A percentile compares a stretch with the other conserved stretches of the same genome.
These are phyloP conservation scores for Menura novaehollandiae DNA, from an alignment of 2,113 vertebrate genomes.

Conservation along the genomic window DNA sequence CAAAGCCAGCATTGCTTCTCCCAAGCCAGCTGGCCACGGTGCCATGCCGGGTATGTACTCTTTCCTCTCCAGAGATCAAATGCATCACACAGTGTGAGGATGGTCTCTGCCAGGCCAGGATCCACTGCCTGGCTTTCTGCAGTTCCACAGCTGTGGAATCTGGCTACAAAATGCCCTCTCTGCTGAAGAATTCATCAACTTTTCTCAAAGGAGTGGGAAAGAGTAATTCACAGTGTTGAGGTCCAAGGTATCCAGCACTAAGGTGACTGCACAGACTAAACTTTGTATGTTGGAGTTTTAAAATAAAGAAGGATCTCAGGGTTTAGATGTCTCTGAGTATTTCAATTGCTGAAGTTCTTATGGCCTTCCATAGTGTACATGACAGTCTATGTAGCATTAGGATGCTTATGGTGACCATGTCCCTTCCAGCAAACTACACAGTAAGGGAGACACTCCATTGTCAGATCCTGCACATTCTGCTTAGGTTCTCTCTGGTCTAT, in stretches of 20 bases:
- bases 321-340: neutral
- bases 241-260: neutral
- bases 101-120: slow-evolving; percentile 28
- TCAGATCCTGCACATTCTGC: neutral
- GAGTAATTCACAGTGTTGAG: neutral
- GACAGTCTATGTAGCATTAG: neutral
- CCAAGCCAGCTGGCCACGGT: slow-evolving; percentile 54
- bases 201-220: neutral
- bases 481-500: accelerated
- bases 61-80: slow-evolving; percentile 53
- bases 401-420: neutral
- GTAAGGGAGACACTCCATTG: neutral
- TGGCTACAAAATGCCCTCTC: slow-evolving; percentile 23
- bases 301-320: neutral
- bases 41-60: slow-evolving; percentile 1
- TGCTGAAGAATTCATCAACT: slow-evolving; percentile 29
- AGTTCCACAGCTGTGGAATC: slow-evolving; percentile 54
- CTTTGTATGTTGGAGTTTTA: neutral
- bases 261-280: neutral
- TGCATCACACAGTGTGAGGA: slow-evolving; percentile 9
- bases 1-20: slow-evolving; percentile 56
- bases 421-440: neutral
- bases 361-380: neutral
- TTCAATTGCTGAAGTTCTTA: neutral
- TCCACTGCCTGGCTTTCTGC: slow-evolving; percentile 27